phyloP scores from a whole-genome alignment of 2,888 invertebrate genomes.

The Dasysyrphus tricinctus region DNA sequence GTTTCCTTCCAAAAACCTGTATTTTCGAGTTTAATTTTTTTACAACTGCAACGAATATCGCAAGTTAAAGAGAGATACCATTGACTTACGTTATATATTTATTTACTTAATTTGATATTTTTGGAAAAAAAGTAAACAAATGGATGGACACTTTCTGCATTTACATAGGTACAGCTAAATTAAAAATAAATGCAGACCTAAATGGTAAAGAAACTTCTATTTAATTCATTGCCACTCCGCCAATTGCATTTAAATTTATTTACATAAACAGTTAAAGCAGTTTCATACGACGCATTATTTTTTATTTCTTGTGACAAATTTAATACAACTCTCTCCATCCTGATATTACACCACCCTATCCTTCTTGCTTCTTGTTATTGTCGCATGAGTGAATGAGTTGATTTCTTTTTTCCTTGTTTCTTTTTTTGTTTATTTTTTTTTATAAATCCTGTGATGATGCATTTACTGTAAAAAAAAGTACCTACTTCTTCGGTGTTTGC shows the following conservation, averaged over 20 bases:
- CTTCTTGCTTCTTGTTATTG: slow-evolving; percentile 38
- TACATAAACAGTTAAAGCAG: not conserved
- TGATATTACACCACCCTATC: not conserved
- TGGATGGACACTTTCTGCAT: too few relatives aligned
- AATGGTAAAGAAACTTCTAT: too few relatives aligned
- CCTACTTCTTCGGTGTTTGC: slow-evolving; percentile 30
- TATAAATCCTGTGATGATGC: slow-evolving; percentile 58
- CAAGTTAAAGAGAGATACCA: too few relatives aligned
- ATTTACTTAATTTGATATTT: too few relatives aligned
- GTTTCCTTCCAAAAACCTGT: too few relatives aligned
- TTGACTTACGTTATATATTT: too few relatives aligned
- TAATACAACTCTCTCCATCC: not conserved
- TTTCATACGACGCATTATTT: not conserved
- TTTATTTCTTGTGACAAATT: slow-evolving; percentile 6
- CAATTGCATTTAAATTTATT: not conserved
- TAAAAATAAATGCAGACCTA: too few relatives aligned
- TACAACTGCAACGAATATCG: too few relatives aligned
- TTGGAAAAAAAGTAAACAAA: too few relatives aligned
- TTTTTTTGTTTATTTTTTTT: slow-evolving; percentile 20
- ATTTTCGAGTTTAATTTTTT: too few relatives aligned
- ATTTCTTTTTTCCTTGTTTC: slow-evolving; percentile 23
- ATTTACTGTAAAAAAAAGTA: slow-evolving; percentile 67
- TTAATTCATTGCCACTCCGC: not conserved
- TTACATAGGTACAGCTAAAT: too few relatives aligned
- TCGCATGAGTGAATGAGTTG: slow-evolving; percentile 44